phyloP scores from a whole-genome alignment of 1,140 invertebrate species.

The Psix sp. region DNA sequence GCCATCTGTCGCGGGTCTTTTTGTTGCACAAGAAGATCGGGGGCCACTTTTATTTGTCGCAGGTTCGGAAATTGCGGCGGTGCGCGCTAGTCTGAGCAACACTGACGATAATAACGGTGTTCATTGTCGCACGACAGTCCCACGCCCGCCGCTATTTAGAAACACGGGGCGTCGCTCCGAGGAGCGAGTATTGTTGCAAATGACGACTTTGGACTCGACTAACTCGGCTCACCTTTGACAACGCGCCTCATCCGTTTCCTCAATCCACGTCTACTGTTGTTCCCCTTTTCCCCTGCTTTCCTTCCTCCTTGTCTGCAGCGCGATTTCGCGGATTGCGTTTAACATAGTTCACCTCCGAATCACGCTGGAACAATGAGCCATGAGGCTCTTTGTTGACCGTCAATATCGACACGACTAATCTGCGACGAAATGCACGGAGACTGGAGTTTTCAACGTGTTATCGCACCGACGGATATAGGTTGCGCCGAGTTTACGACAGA shows the following conservation, averaged over 20 bases:
- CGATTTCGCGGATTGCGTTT: conserved; percentile 33
- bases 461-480: no score
- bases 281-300: conserved; percentile 6
- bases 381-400: no score
- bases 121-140: conserved; percentile 67
- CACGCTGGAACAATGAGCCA: conserved; percentile 2
- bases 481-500: no score
- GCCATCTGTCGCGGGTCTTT: conserved; percentile 44
- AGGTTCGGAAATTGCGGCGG: conserved; percentile 46
- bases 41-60: conserved; percentile 40
- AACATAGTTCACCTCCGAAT: conserved; percentile 4
- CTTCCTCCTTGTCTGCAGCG: conserved; percentile 2
- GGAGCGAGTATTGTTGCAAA: conserved; percentile 62
- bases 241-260: conserved; percentile 60
- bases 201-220: conserved; percentile 59
- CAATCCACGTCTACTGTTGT: conserved; percentile 41
- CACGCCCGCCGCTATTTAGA: conserved; percentile 63
- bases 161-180: conserved; percentile 61
- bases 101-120: conserved; percentile 65
- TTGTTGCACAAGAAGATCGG: no score
- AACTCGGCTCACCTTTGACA: conserved; percentile 59
- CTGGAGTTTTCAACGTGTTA: no score
- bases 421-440: no score
- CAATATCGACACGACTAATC: no score
- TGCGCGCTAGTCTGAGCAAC: conserved; percentile 46